Percentiles rank a stretch among this genome's conserved stretches.
phyloP scores from a whole-genome alignment of 1,140 invertebrate species.

The Magallana angulata region DNA sequence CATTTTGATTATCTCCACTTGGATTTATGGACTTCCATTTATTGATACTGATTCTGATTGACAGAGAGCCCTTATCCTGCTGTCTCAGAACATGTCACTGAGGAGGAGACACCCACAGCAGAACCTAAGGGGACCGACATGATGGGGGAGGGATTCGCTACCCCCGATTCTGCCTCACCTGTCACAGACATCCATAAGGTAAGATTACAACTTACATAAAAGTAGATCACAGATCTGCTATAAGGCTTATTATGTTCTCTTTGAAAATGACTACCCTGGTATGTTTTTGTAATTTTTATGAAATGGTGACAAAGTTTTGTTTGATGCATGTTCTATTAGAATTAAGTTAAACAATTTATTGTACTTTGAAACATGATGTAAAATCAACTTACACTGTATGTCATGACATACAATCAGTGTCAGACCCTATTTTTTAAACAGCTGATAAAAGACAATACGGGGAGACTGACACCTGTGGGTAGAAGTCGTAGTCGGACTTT shows the following conservation, averaged over 20 bases:
- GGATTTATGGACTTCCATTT: no score
- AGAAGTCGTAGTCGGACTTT: slow-evolving; percentile 55
- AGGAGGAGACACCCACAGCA: slow-evolving; percentile 5
- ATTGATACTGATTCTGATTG: not conserved
- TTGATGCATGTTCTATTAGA: no score
- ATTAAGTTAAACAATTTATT: no score
- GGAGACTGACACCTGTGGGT: slow-evolving; percentile 6
- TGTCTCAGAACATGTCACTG: slow-evolving; percentile 53
- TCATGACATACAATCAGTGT: not conserved
- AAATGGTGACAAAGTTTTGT: no score
- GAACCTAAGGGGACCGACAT: not conserved
- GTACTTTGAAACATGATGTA: no score
- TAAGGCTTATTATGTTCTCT: no score
- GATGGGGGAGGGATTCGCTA: not conserved
- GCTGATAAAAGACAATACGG: not conserved
- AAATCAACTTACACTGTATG: no score
- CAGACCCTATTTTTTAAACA: not conserved
- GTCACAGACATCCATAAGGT: slow-evolving; percentile 17
- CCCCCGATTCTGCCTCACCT: slow-evolving; percentile 24
- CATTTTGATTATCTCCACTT: no score
- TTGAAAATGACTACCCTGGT: no score
- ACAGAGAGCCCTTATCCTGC: slow-evolving; percentile 55
- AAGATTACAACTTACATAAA: not conserved
- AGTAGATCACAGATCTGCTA: no score
- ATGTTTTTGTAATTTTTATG: no score